phyloP scores from a whole-genome alignment of 2,113 vertebrate species.

The Grantiella picta region DNA sequence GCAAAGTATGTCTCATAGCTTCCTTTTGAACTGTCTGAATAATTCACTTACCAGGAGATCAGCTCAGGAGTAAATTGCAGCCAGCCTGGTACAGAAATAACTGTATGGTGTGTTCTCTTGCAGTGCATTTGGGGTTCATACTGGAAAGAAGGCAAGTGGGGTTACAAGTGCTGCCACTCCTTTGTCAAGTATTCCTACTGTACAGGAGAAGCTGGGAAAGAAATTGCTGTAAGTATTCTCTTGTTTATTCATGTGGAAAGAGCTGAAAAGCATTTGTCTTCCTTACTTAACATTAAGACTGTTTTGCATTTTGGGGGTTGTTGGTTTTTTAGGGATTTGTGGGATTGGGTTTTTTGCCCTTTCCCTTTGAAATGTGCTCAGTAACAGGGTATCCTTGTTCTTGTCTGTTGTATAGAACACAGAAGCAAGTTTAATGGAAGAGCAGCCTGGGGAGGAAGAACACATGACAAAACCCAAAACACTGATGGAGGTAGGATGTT shows the following conservation, averaged over 20 bases:
- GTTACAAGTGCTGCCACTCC: slow-evolving; percentile 94
- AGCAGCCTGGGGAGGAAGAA: slow-evolving; percentile 68
- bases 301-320: not conserved
- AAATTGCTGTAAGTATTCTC: slow-evolving; percentile 75
- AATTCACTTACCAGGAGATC: not conserved
- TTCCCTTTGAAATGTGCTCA: not conserved
- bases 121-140: slow-evolving; percentile 97
- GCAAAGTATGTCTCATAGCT: not conserved
- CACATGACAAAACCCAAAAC: slow-evolving; percentile 79
- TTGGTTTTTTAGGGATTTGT: not conserved
- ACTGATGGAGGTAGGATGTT: slow-evolving; percentile 82
- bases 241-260: not conserved
- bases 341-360: not conserved
- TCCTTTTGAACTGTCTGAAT: not conserved
- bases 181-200: slow-evolving; percentile 97
- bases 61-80: not conserved
- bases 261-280: not conserved
- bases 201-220: slow-evolving; percentile 88
- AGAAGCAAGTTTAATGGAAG: slow-evolving; percentile 72
- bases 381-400: not conserved
- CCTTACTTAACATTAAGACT: not conserved
- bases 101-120: not conserved
- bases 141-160: slow-evolving; percentile 95
- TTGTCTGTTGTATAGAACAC: slow-evolving; percentile 45
- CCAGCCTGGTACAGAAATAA: not conserved